Evolutionary conservation across 2,113 vertebrate genomes (phyloP), one percentile per base, ranked within the genome.

Genomic region (Cephalophus harveyi): DNA sequence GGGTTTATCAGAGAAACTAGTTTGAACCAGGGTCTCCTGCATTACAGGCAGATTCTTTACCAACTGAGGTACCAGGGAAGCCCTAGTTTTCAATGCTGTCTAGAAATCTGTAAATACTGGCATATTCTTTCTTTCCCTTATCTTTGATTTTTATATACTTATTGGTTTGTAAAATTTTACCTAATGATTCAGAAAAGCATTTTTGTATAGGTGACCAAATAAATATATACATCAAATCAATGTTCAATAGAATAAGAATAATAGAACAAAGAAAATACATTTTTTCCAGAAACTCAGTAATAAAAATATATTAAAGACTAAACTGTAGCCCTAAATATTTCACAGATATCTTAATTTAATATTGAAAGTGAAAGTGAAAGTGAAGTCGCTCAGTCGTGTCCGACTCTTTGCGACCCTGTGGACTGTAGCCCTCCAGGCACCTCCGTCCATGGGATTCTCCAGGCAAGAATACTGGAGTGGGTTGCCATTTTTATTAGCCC

Each of bases 81-180:
- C 19, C 67, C 10, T 19, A 40, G 17, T 40, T 71, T 97, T 96
- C 81, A 97, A 54, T 46, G 36, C 59, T 64, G 9, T 64, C 60
- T 19, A 78, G 84, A 88, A 98, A 97, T 59, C 40, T 96, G n/a
- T 40, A 96, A 97, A 97, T 28, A 84, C 25, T 91, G 96, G 3
- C 27, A 85, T 13, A 92, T 95, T 25, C 4, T 94, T 89, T 93
- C 6, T 94, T 97, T 78, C 7, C 3, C 89, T 88, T 96, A 11
- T 36, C 71, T 97, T 97, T 85, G 36, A 95, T 78, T 81, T 90
- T 1, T 86, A 17, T 40, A 0, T 52, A 27, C 17, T 79, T n/a
- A 55, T 27, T 50, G 3, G 16, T 93, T 12, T 7, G 76, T n/a
- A 0, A 71, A 71, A 71, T 40, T 84, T 89, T 76, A 17, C 55